Base-by-base conservation (phyloP, 1,140 invertebrate species). In the Wiebesia pumilae region DNA sequence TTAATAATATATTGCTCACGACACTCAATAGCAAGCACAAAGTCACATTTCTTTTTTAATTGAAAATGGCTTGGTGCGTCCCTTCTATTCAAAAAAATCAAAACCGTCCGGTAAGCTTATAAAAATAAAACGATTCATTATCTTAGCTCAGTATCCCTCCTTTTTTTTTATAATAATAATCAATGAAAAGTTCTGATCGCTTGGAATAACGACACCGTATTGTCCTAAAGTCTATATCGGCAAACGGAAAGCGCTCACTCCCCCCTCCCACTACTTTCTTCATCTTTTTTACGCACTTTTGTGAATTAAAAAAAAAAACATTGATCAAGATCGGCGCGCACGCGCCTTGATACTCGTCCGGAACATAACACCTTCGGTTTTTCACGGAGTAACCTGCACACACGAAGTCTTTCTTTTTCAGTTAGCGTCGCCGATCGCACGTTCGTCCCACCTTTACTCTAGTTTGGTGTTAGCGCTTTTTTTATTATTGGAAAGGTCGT, bases 111-210 rank as follows among this genome's bases (percentile, higher is more conserved):
- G 75, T 89, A 90, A 90, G 88, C 89, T 86, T 87, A 87, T 88
- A 89, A 88, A 90, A 90, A 87, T 88, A 90, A 91, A 88, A 89
- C 87, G 81, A 89, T 87, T 86, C 88, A 87, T 87, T 88, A 88
- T 73, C 87, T 88, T 43, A 85, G 40, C 58, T 78, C 71, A 77
- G 54, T 47, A 58, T 75, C 27, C 75, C 12, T 40, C 27, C 19
- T 69, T 73, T 30, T n/a, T 81, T 85, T 62, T 62, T 73, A 10
- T 80, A 73, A 65, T 75, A 71, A 81, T 80, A 38, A 83, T 83
- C 78, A 84, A 89, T 88, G 82, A 86, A 89, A 84, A 84, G 43
- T 89, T 79, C 85, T 90, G 73, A 88, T 89, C 87, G 81, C 86
- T 77, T 86, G 88, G 88, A 88, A 89, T 71, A 84, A 88, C 86